Evolutionary conservation across 2,113 vertebrate species (phyloP), one percentile per base, ranked within the genome.

Genomic region (Microcebus tavaratra): DNA sequence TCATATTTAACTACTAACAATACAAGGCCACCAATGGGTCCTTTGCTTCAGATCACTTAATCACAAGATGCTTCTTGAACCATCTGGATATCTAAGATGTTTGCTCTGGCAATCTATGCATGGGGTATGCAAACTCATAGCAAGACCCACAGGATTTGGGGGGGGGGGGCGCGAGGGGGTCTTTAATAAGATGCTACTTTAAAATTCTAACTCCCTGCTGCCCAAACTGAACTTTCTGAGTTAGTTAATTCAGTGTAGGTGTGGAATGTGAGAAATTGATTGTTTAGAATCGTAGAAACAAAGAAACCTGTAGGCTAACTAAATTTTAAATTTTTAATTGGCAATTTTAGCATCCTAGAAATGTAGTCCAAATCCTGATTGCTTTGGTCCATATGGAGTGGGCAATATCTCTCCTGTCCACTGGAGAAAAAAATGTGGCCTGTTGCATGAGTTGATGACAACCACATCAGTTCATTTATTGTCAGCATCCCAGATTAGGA

Each of bases 51-150:
- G 55, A 78, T 94, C 97, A 84, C 98, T 81, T 96, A 92, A 97
- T 91, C 96, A 90, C 97, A 83, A 88, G 53, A 97, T 96, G 97
- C 36, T 34, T 95, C 55, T 15, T 42, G 36, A 93, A 57, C 97
- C 97, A 97, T 96, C 98, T 98, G 97, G 91, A 97, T 76, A 2
- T 57, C 61, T 27, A 94, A 67, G 88, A 95, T 94, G 79, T 92
- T 57, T 93, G 91, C 63, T 3, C 29, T 42, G 83, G 80, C 15
- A 29, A 34, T 72, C 87, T 57, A 27, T 45, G n/a, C 59, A 31
- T 18, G 53, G 34, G 45, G 57, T 8, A 12, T 23, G 70, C 65
- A 68, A 61, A 65, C 31, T n/a, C 70, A 78, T 10, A 67, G 76
- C 68, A 68, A 92, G 70, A 76, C 50, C 34, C 80, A 67, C 23